Conservation (phyloP, 2,113 vertebrate genomes). For the Nibea coibor region DNA sequence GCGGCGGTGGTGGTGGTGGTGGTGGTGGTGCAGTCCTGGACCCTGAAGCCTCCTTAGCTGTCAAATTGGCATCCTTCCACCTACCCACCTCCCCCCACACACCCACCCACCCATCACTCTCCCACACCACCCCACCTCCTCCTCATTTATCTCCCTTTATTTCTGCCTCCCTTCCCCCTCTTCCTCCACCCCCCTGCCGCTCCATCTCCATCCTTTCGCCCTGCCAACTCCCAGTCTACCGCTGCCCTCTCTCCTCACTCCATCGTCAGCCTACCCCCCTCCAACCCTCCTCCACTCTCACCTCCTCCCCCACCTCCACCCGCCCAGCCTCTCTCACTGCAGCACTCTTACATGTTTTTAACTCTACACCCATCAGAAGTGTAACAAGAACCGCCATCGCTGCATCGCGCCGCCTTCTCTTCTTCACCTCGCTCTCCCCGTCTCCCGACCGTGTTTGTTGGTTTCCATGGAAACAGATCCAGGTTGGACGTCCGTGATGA, state of each 20-base stretch:
- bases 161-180: constrained; percentile 6
- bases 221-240: constrained; percentile 5
- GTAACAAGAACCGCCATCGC: too few relatives aligned
- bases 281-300: background rate
- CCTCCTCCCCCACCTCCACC: too few relatives aligned
- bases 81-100: constrained; percentile 16
- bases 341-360: too few relatives aligned
- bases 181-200: constrained; percentile 24
- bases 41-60: constrained; percentile 41
- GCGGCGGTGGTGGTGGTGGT: constrained; percentile 22
- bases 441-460: constrained; percentile 62
- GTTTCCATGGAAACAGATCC: constrained; percentile 79
- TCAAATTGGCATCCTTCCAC: constrained; percentile 69
- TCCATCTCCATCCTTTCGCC: constrained; percentile 28
- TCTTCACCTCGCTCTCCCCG: background rate
- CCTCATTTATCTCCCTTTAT: constrained; percentile 42
- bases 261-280: constrained; percentile 22
- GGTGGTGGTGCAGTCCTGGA: constrained; percentile 38
- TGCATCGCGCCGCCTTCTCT: background rate
- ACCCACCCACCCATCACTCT: constrained; percentile 13
- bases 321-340: too few relatives aligned
- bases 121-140: constrained; percentile 44
- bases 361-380: too few relatives aligned
- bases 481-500: constrained; percentile 39
- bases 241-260: constrained; percentile 27